Evolutionary conservation across 2,797 vertebrate genomes (phyloP).

Genomic region (Diplodus puntazzo): DNA sequence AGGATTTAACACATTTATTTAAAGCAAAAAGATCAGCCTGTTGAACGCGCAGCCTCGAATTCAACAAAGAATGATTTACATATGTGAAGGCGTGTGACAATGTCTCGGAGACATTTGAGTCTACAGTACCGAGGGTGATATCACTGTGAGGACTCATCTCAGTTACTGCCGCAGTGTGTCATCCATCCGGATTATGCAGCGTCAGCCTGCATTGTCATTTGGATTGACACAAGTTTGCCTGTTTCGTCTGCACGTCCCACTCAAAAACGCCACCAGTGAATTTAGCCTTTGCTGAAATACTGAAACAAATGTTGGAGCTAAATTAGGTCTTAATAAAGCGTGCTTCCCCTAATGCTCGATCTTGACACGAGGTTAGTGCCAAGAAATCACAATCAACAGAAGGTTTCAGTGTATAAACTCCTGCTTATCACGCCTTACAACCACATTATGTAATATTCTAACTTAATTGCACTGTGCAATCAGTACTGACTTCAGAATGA

Average conservation of each 20-base stretch:
- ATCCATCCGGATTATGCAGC: constrained; percentile 4
- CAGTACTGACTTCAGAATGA: no score
- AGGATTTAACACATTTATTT: background rate
- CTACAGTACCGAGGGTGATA: background rate
- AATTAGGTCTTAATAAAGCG: background rate
- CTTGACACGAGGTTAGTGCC: background rate
- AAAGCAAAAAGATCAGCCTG: background rate
- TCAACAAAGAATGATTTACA: constrained; percentile 7
- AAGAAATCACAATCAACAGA: background rate
- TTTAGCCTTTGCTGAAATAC: background rate
- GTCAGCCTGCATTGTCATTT: background rate
- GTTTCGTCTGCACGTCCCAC: background rate
- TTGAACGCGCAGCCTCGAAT: background rate
- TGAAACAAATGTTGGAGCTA: background rate
- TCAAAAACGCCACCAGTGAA: background rate
- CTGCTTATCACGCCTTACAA: background rate
- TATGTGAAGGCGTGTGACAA: constrained; percentile 5
- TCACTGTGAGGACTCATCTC: constrained; percentile 11
- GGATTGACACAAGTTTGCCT: background rate
- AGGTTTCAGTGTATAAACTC: background rate
- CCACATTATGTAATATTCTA: no score
- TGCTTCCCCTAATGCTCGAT: background rate
- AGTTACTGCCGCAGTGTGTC: constrained; percentile 17
- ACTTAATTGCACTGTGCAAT: no score
- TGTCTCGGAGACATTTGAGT: background rate